phyloP scores from a whole-genome alignment of 2,113 vertebrate species.

The Brachyhypopomus gauderio region DNA sequence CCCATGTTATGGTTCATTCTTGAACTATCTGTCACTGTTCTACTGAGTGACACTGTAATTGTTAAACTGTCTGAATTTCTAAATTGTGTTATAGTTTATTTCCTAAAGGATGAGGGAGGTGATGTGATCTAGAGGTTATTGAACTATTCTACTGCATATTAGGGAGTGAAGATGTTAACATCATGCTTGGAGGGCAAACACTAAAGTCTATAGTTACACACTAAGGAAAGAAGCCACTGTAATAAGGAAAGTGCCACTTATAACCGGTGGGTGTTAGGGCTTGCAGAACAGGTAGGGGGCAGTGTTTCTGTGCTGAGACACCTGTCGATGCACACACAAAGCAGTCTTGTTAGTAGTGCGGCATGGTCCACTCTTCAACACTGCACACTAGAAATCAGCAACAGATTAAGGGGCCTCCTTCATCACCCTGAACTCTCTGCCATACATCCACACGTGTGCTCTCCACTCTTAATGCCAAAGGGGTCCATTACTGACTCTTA shows the following conservation, averaged over 20 bases:
- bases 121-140: neutral
- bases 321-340: slow-evolving; percentile 52
- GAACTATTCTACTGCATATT: slow-evolving; percentile 15
- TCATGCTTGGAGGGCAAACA: slow-evolving; percentile 42
- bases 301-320: slow-evolving; percentile 16
- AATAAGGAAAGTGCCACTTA: slow-evolving; percentile 4
- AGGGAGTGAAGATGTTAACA: slow-evolving; percentile 26
- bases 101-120: neutral
- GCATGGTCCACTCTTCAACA: slow-evolving; percentile 36
- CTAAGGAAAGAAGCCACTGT: neutral
- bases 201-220: slow-evolving; percentile 14
- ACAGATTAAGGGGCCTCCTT: slow-evolving; percentile 56
- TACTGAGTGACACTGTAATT: neutral
- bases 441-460: slow-evolving; percentile 60
- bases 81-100: neutral
- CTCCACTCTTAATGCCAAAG: slow-evolving; percentile 55
- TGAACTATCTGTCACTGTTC: no score
- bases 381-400: slow-evolving; percentile 59
- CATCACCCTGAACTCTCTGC: slow-evolving; percentile 57
- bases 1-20: slow-evolving; percentile 18
- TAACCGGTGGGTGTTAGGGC: slow-evolving; percentile 28
- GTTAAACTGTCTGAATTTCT: neutral
- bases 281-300: neutral
- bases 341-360: slow-evolving; percentile 67
- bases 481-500: slow-evolving; percentile 65